Evolutionary conservation across 2,113 vertebrate genomes (phyloP), one percentile per base, ranked within the genome.

Genomic region (Chrysemys picta): DNA sequence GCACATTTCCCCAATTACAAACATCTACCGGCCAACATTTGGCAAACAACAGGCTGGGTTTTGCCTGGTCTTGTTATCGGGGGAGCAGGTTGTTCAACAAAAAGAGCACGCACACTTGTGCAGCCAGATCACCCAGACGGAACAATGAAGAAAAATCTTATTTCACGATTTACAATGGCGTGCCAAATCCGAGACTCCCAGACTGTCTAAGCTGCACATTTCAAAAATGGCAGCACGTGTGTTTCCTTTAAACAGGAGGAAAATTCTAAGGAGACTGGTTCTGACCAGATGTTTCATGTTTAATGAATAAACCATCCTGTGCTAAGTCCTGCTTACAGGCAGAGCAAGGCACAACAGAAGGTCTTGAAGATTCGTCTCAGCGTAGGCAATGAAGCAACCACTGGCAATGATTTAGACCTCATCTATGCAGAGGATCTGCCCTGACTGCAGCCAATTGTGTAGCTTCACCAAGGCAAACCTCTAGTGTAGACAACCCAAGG

Each of bases 141-240:
- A 10, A 45, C 54, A 45, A 53, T 10, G 11, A 82, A 9, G 14
- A 16, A 4, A 35, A 45, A 78, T 45, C 27, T 45, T 19, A 13
- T 10, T 69, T 49, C 29, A 17, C 17, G 11, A 31, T 62, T 62
- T 62, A 83, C 10, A 62, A 10, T 2, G 19, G 10, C 10, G 10
- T 62, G 57, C 29, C 42, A 47, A 83, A 45, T 8, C 56, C 17
- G 8, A 62, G 42, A 47, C 82, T 10, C 42, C 8, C 17, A 42
- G n/a, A 5, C 0, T 0, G 4, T 84, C 21, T 57, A 6, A 35
- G 1, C 19, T 4, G 31, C 31, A 49, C 1, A 5, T 59, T 80
- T 22, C 24, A 16, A 69, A 53, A 22, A 57, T 29, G 29, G 50
- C 3, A 2, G 9, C 3, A 16, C 1, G 1, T 19, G 29, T 0